Conservation (phyloP, 1,140 invertebrate genomes). For the Trachymyrmex septentrionalis region DNA sequence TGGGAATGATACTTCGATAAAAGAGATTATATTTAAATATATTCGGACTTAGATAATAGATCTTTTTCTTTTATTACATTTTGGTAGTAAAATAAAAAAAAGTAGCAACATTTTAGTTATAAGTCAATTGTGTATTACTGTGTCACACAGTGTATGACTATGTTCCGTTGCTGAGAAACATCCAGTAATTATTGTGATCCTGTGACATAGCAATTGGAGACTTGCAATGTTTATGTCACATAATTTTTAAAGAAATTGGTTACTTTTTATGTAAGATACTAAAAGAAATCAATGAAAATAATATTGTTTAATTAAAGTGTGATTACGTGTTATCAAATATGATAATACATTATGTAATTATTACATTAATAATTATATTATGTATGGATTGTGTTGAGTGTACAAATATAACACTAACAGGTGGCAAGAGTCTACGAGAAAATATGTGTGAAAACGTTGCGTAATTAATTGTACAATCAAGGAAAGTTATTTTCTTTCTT, state of each 20-base stretch:
- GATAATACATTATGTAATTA: neutral
- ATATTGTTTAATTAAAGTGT: conserved; percentile 26
- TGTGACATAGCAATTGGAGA: conserved; percentile 6
- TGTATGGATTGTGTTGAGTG: neutral
- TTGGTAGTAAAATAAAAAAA: too few relatives aligned
- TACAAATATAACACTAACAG: too few relatives aligned
- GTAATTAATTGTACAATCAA: conserved; percentile 18
- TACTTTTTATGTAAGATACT: neutral
- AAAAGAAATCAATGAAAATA: conserved; percentile 53
- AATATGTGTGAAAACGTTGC: neutral
- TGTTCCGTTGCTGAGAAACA: too few relatives aligned
- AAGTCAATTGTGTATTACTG: too few relatives aligned
- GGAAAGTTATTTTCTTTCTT: neutral
- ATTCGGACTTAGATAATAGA: too few relatives aligned
- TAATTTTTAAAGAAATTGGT: neutral
- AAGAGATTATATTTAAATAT: too few relatives aligned
- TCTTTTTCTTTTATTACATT: too few relatives aligned
- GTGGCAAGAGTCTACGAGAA: neutral
- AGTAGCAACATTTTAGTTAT: too few relatives aligned
- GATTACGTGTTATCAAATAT: conserved; percentile 22
- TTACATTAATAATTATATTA: neutral
- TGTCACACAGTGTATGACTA: too few relatives aligned
- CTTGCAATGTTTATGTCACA: neutral
- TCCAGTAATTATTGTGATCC: too few relatives aligned
- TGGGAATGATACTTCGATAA: too few relatives aligned